Conservation (phyloP, 2,113 vertebrate species). For the Carassius auratus region DNA sequence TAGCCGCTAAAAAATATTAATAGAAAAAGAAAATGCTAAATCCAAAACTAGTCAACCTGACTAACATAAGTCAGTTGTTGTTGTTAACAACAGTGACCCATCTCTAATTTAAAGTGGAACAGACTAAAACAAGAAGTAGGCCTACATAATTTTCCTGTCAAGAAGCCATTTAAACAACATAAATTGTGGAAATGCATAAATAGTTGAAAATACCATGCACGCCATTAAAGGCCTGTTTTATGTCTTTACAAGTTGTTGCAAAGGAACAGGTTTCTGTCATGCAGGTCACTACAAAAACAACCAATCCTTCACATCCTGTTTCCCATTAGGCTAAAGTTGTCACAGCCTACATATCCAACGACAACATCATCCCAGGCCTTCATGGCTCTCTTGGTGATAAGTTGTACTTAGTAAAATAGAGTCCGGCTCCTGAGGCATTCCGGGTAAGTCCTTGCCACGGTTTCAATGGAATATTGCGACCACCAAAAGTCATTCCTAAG, state of each 20-base stretch:
- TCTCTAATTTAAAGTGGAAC: neutral
- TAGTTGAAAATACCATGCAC: neutral
- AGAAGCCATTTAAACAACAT: neutral
- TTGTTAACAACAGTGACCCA: neutral
- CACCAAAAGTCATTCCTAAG: slow-evolving; percentile 61
- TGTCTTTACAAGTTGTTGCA: slow-evolving; percentile 3
- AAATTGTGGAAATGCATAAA: slow-evolving; percentile 3
- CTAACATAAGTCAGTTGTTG: neutral
- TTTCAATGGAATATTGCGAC: slow-evolving; percentile 33
- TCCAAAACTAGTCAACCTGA: neutral
- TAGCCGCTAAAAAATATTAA: neutral
- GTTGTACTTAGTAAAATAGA: slow-evolving; percentile 16
- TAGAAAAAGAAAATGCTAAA: neutral
- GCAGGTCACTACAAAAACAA: neutral
- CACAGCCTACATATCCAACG: neutral
- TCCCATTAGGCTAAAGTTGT: neutral
- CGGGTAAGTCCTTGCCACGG: neutral
- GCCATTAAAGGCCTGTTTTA: neutral
- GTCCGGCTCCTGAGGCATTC: neutral
- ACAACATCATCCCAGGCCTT: slow-evolving; percentile 4
- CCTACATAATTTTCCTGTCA: neutral
- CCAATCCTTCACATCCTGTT: neutral
- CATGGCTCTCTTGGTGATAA: neutral
- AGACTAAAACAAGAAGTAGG: neutral
- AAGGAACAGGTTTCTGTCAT: neutral